These are phyloP conservation scores for Petrocephalus zakoni DNA, from an alignment of 2,113 vertebrate species.

Conservation along the genomic window DNA sequence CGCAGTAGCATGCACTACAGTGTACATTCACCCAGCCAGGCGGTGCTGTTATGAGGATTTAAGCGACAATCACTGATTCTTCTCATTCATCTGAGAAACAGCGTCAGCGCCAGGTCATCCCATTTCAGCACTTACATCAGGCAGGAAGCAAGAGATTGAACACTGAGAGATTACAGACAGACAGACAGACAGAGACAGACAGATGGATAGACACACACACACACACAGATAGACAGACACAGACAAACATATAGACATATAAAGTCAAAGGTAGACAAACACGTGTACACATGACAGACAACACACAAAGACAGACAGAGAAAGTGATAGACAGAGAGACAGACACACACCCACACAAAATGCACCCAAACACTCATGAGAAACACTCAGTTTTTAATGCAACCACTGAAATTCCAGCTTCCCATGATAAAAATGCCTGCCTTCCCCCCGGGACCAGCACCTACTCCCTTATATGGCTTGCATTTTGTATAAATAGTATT, in stretches of 20 bases:
- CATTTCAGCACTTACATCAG: background rate
- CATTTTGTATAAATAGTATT: slow-evolving; percentile 29
- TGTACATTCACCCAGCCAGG: background rate
- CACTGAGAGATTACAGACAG: background rate
- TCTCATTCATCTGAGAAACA: background rate
- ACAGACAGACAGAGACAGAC: background rate
- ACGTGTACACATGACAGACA: background rate
- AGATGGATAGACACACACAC: background rate
- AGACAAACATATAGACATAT: background rate
- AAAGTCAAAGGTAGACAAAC: background rate
- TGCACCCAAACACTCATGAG: background rate
- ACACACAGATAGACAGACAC: background rate
- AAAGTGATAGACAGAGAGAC: background rate
- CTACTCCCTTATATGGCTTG: background rate
- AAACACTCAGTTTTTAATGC: background rate
- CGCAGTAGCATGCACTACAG: background rate
- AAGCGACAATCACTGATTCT: background rate
- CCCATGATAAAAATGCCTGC: slow-evolving; percentile 24
- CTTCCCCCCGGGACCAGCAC: background rate
- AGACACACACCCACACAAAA: background rate
- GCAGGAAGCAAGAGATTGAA: background rate
- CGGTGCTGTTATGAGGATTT: background rate
- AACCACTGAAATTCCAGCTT: background rate
- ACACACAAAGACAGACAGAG: background rate
- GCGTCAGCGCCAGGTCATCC: background rate